Conservation (phyloP, 2,113 vertebrate species). For the Hoplias malabaricus region DNA sequence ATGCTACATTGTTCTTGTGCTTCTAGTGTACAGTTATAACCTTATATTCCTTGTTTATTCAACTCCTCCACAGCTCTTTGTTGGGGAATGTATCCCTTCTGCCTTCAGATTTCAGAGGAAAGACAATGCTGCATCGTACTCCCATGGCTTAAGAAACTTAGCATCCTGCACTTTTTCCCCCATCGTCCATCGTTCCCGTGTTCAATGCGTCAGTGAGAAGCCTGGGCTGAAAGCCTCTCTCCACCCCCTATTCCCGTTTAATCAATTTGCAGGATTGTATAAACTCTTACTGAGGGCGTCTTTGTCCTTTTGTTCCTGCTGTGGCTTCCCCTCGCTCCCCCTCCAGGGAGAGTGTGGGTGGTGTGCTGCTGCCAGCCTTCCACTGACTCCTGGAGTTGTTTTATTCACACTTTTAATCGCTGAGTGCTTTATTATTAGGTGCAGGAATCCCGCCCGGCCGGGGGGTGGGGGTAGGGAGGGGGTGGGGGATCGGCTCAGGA, state of each 20-base stretch:
- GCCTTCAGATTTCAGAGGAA: conserved; percentile 3
- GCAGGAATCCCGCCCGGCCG: conserved; percentile 67
- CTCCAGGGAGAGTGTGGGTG: conserved; percentile 74
- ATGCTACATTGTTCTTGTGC: background rate
- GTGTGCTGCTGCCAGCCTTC: conserved; percentile 67
- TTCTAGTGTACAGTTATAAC: background rate
- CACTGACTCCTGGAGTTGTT: conserved; percentile 74
- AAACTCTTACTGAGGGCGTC: conserved; percentile 69
- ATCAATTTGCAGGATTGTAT: conserved; percentile 74
- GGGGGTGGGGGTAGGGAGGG: conserved; percentile 25
- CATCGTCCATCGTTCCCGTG: conserved; percentile 55
- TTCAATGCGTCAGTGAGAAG: conserved; percentile 62
- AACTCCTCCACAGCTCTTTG: background rate
- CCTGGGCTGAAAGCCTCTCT: conserved; percentile 57
- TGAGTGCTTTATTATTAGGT: conserved; percentile 81
- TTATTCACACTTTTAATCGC: conserved; percentile 79
- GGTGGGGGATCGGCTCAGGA: conserved; percentile 64
- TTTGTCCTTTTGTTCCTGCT: conserved; percentile 74
- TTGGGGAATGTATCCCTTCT: conserved; percentile 2
- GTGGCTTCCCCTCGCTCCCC: conserved; percentile 49
- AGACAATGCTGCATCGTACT: conserved; percentile 22
- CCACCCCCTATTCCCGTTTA: conserved; percentile 59
- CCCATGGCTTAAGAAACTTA: conserved; percentile 27
- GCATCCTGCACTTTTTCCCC: conserved; percentile 51
- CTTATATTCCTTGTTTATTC: background rate